phyloP scores from a whole-genome alignment of 2,797 vertebrate genomes.

The Podargus strigoides region DNA sequence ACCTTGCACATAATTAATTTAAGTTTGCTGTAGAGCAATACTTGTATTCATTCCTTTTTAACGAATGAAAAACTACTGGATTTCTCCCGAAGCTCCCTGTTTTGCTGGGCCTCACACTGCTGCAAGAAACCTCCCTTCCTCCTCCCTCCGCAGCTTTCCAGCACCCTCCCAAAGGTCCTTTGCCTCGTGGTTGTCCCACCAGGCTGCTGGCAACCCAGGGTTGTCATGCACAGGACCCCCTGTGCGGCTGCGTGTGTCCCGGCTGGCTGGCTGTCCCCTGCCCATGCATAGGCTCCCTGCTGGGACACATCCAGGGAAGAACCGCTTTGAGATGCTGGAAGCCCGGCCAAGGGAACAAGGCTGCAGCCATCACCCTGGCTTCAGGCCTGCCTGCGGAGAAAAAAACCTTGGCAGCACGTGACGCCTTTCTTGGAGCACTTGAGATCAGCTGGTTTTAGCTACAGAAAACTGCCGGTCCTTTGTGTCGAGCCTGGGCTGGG shows the following conservation, averaged over 20 bases:
- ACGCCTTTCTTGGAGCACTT: neutral
- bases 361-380: neutral
- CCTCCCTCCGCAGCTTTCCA: neutral
- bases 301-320: neutral
- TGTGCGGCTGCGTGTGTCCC: neutral
- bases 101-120: neutral
- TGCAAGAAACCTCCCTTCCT: neutral
- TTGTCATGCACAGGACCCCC: neutral
- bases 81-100: neutral
- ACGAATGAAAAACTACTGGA: neutral
- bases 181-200: neutral
- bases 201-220: neutral
- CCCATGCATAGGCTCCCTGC: fast-evolving
- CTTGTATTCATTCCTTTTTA: neutral
- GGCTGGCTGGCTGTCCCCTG: neutral
- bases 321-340: neutral
- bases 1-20: constrained; percentile 52
- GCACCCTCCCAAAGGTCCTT: neutral
- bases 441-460: neutral
- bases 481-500: neutral
- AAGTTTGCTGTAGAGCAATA: neutral
- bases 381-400: neutral
- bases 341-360: neutral
- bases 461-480: neutral
- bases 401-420: neutral